phyloP scores from a whole-genome alignment of 2,113 vertebrate species.

The Erythrocebus patas region DNA sequence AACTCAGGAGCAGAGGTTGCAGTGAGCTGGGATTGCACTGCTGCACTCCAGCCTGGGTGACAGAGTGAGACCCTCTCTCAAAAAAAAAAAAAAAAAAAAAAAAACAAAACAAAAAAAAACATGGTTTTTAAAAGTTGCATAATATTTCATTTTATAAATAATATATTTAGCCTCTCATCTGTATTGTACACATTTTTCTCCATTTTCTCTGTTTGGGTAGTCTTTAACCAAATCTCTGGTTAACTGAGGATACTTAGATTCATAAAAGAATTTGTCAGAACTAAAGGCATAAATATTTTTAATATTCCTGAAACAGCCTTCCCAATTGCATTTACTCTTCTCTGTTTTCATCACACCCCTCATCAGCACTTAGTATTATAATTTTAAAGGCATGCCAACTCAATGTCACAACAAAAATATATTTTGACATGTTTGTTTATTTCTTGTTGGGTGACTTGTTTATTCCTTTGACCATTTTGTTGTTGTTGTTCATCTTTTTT shows the following conservation, averaged over 20 bases:
- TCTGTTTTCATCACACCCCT: neutral
- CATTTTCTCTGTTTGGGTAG: constrained; percentile 7
- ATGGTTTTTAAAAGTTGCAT: neutral
- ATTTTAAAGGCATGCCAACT: constrained; percentile 2
- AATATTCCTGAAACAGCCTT: neutral
- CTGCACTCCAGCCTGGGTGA: too few relatives aligned
- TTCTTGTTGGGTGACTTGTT: constrained; percentile 10
- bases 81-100: too few relatives aligned
- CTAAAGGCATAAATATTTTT: constrained; percentile 24
- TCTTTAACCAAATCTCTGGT: neutral
- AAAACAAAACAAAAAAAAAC: rapidly evolving
- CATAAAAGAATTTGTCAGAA: neutral
- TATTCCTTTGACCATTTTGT: neutral
- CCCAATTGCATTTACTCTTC: neutral
- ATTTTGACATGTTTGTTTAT: neutral
- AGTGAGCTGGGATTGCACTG: too few relatives aligned
- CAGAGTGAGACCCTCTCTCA: too few relatives aligned
- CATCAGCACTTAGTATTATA: neutral
- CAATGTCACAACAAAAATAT: neutral
- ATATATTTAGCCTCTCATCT: neutral
- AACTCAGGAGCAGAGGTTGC: too few relatives aligned
- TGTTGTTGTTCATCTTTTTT: neutral
- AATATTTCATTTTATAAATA: constrained; percentile 14
- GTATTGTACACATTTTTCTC: neutral
- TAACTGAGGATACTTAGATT: neutral